These are phyloP conservation scores for Gobio gobio DNA, from an alignment of 2,113 vertebrate genomes.

Conservation along the genomic window DNA sequence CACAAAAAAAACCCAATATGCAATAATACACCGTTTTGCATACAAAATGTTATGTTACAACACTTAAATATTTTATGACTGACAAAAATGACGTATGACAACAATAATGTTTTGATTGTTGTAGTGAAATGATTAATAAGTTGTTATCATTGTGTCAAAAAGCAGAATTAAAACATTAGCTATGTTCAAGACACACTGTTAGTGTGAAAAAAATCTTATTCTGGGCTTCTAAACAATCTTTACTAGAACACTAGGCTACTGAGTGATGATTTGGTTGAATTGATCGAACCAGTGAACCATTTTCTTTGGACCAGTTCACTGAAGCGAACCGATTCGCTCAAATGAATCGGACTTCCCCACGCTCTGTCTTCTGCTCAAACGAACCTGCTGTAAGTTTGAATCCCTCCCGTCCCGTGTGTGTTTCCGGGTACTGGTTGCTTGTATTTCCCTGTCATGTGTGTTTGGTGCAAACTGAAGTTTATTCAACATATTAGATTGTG, in stretches of 20 bases:
- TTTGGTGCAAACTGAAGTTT: background rate
- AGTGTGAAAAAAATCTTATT: background rate
- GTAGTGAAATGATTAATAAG: background rate
- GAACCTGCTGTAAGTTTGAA: background rate
- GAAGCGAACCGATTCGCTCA: background rate
- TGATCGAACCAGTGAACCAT: background rate
- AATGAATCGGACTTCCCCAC: background rate
- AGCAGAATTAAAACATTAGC: background rate
- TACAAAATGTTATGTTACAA: too few relatives aligned
- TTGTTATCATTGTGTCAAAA: background rate
- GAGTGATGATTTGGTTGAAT: background rate
- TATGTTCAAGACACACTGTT: background rate
- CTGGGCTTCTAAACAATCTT: background rate
- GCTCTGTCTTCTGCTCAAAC: background rate
- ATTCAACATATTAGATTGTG: background rate
- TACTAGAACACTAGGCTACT: background rate
- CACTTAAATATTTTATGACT: too few relatives aligned
- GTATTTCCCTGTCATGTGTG: slow-evolving; percentile 28
- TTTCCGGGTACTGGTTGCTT: slow-evolving; percentile 53
- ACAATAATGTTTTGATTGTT: background rate
- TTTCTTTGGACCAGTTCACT: background rate
- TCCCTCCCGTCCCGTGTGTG: background rate
- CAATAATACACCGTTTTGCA: too few relatives aligned
- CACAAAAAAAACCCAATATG: background rate
- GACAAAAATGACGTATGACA: too few relatives aligned